A percentile compares a stretch with the other conserved stretches of the same genome.
Conservation (phyloP, 2,888 invertebrate species). For the Sinotaia quadrata region DNA sequence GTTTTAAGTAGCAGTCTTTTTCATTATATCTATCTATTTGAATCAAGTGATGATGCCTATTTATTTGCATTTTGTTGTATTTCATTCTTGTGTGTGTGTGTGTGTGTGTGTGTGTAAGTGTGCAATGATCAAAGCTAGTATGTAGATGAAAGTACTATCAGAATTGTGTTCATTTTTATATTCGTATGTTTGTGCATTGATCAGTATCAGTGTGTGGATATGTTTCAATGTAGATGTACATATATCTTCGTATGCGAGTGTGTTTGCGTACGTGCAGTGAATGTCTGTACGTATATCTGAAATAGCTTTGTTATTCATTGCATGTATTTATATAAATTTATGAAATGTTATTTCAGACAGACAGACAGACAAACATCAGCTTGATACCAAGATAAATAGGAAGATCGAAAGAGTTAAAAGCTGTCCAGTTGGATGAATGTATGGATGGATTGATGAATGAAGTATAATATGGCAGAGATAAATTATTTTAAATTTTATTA, state of each 20-base stretch:
- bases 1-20: too few relatives aligned
- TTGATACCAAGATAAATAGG: neutral
- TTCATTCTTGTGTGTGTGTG: too few relatives aligned
- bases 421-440: too few relatives aligned
- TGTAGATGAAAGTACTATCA: neutral
- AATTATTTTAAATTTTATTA: neutral
- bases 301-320: too few relatives aligned
- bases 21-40: too few relatives aligned
- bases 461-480: too few relatives aligned
- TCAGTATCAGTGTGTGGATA: neutral
- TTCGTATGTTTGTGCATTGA: neutral
- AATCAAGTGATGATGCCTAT: too few relatives aligned
- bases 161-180: neutral
- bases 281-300: neutral
- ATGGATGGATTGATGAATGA: too few relatives aligned
- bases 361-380: neutral
- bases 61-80: too few relatives aligned
- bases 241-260: neutral
- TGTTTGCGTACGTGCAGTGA: neutral
- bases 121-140: too few relatives aligned
- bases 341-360: too few relatives aligned
- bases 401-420: neutral
- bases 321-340: too few relatives aligned
- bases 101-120: slow-evolving; percentile 12
- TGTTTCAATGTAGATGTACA: neutral